These are phyloP conservation scores for Zeugodacus cucurbitae DNA, from an alignment of 1,140 invertebrate genomes.

Conservation along the genomic window DNA sequence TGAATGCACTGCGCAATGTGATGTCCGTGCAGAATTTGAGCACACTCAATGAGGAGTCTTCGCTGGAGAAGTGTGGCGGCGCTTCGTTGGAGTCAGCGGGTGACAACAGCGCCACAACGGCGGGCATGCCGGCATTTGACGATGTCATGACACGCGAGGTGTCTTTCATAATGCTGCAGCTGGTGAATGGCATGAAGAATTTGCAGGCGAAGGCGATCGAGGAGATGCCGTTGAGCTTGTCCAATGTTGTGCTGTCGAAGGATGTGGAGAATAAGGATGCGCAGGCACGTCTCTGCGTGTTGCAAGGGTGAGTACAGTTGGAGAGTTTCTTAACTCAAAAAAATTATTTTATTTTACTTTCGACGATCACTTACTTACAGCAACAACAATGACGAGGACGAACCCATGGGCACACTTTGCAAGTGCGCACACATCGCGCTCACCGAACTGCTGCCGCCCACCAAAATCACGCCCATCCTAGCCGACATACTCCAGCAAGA, in stretches of 20 bases:
- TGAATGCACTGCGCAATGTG: constrained; percentile 55
- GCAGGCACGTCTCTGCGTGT: constrained; percentile 74
- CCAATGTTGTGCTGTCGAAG: constrained; percentile 67
- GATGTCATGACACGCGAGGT: constrained; percentile 68
- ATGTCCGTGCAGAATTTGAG: constrained; percentile 62
- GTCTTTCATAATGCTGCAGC: constrained; percentile 80
- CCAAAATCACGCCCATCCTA: constrained; percentile 75
- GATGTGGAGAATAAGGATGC: constrained; percentile 71
- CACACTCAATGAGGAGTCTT: constrained; percentile 58
- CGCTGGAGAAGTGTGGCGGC: constrained; percentile 48
- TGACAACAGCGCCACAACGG: constrained; percentile 48
- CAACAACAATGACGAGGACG: constrained; percentile 68
- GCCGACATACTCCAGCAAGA: constrained; percentile 77
- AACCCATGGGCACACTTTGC: constrained; percentile 78
- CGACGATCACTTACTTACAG: constrained; percentile 38
- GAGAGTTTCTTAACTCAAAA: no score
- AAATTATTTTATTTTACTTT: no score
- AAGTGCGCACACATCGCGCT: constrained; percentile 79
- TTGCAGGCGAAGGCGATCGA: constrained; percentile 87
- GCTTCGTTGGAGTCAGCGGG: constrained; percentile 40
- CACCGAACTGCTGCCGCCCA: constrained; percentile 73
- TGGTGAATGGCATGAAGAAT: constrained; percentile 82
- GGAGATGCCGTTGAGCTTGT: constrained; percentile 76
- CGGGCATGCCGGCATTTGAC: constrained; percentile 60
- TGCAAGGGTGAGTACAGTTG: constrained; percentile 73